Conservation (phyloP, 2,888 invertebrate genomes). For the Caenorhabditis zanzibari region DNA sequence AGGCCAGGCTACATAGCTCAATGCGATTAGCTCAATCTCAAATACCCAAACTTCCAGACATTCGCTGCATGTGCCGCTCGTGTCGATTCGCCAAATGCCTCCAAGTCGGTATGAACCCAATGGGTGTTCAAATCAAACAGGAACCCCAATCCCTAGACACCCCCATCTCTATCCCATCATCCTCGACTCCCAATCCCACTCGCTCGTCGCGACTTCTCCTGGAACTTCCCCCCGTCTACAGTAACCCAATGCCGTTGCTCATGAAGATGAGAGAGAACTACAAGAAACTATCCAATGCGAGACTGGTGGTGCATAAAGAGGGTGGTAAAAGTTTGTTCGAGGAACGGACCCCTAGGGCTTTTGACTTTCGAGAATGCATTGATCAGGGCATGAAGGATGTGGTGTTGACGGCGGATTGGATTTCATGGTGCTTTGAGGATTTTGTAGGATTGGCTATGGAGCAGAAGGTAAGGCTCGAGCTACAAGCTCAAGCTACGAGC, state of each 20-base stretch:
- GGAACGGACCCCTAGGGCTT: constrained; percentile 14
- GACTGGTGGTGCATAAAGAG: constrained; percentile 39
- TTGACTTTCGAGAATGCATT: constrained; percentile 34
- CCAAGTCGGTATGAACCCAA: constrained; percentile 53
- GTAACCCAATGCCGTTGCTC: constrained; percentile 31
- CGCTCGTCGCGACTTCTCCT: neutral
- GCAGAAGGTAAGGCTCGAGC: constrained; percentile 27
- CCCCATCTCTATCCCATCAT: neutral
- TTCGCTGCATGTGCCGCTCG: constrained; percentile 57
- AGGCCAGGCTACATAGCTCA: too few relatives aligned
- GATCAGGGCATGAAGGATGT: constrained; percentile 36
- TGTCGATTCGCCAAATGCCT: constrained; percentile 55
- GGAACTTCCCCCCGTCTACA: constrained; percentile 1
- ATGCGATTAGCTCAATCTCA: too few relatives aligned
- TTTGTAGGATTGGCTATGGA: constrained; percentile 29
- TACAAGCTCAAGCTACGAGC: too few relatives aligned
- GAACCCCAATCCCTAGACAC: neutral
- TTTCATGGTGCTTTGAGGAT: constrained; percentile 58
- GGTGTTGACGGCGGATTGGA: constrained; percentile 51
- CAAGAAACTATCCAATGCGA: constrained; percentile 34
- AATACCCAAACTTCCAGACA: constrained; percentile 29
- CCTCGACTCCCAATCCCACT: neutral
- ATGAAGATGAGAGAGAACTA: constrained; percentile 32
- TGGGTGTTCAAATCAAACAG: constrained; percentile 43
- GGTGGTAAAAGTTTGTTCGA: constrained; percentile 48